Evolutionary conservation across 2,888 invertebrate genomes (phyloP).

Genomic region (Rhagium mordax): DNA sequence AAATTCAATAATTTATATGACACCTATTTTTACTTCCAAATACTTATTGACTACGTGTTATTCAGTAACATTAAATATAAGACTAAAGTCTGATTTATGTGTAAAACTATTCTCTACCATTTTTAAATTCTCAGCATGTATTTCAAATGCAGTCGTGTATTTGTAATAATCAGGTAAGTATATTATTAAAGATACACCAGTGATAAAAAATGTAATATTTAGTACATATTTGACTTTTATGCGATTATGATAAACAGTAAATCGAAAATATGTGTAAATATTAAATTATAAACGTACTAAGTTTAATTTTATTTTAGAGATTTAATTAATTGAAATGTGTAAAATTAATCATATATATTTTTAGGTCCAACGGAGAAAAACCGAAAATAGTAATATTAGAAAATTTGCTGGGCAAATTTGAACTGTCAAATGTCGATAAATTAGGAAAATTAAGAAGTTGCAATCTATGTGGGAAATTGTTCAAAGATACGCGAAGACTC

Average conservation of each 20-base stretch:
- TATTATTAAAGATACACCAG: too few relatives aligned
- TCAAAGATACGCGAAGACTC: slow-evolving; percentile 67
- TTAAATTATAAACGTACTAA: background rate
- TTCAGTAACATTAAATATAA: too few relatives aligned
- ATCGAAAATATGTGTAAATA: background rate
- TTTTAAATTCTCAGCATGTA: background rate
- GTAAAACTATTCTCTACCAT: too few relatives aligned
- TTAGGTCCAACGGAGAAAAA: slow-evolving; percentile 8
- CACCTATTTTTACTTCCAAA: too few relatives aligned
- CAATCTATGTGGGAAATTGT: slow-evolving; percentile 69
- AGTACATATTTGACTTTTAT: too few relatives aligned
- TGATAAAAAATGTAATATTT: too few relatives aligned
- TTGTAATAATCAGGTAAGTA: too few relatives aligned
- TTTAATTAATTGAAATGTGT: background rate
- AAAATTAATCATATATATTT: background rate
- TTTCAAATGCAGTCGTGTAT: background rate
- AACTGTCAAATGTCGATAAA: slow-evolving; percentile 23
- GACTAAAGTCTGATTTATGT: too few relatives aligned
- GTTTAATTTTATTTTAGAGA: too few relatives aligned
- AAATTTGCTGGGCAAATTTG: slow-evolving; percentile 4
- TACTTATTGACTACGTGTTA: too few relatives aligned
- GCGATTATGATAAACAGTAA: background rate
- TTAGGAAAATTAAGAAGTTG: slow-evolving; percentile 30
- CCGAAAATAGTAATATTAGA: background rate
- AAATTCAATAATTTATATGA: too few relatives aligned